phyloP scores from a whole-genome alignment of 2,888 invertebrate genomes.

The Diloba caeruleocephala region DNA sequence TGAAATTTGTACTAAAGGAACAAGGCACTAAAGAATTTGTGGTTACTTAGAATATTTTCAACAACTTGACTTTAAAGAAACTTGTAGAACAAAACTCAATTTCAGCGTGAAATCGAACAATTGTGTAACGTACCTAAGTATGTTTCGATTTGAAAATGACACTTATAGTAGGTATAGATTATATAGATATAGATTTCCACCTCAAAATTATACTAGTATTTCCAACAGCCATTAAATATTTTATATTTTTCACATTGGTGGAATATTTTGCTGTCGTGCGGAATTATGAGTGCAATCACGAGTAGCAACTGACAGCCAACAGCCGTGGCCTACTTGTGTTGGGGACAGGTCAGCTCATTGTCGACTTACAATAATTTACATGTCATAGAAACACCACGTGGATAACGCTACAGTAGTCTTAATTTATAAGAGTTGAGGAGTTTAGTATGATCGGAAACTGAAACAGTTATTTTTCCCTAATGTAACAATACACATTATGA shows the following conservation, averaged over 20 bases:
- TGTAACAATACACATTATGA: no score
- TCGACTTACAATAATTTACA: conserved; percentile 30
- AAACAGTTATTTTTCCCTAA: no score
- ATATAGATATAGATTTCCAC: no score
- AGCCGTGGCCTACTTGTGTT: conserved; percentile 80
- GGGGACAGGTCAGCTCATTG: conserved; percentile 47
- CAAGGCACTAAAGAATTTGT: no score
- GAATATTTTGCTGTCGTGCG: conserved; percentile 40
- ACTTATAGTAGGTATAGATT: conserved; percentile 10
- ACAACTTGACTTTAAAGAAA: no score
- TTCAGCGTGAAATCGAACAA: no score
- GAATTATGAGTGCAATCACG: conserved; percentile 64
- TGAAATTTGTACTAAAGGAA: no score
- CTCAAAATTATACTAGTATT: conserved; percentile 15
- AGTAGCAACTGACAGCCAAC: conserved; percentile 57
- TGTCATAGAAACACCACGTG: conserved; percentile 34
- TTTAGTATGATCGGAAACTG: conserved; percentile 2
- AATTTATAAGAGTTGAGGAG: neutral
- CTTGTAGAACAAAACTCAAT: no score
- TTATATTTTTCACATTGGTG: conserved; percentile 33
- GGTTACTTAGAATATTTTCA: no score
- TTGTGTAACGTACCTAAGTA: no score
- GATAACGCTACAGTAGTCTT: conserved; percentile 18
- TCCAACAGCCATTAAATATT: conserved; percentile 1
- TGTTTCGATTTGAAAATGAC: conserved; percentile 11